phyloP scores from a whole-genome alignment of 2,797 vertebrate genomes.

The Typhlichthys subterraneus region DNA sequence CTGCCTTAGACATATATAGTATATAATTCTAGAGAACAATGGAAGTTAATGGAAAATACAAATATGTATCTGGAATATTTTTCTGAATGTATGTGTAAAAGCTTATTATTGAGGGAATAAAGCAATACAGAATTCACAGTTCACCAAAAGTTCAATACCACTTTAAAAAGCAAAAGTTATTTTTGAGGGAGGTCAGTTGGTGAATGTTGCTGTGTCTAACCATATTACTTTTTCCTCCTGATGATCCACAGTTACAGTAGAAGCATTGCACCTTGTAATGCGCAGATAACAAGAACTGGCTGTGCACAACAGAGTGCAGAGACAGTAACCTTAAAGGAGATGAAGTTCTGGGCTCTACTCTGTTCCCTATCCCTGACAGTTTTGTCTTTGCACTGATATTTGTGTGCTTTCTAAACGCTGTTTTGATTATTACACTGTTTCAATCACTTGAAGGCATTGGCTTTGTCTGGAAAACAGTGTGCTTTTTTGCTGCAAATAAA shows the following conservation, averaged over 20 bases:
- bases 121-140: background rate
- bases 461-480: background rate
- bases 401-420: background rate
- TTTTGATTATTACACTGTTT: background rate
- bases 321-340: too few species aligned
- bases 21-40: too few species aligned
- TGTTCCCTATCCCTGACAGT: background rate
- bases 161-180: conserved; percentile 34
- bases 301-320: too few species aligned
- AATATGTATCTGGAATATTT: too few species aligned
- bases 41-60: too few species aligned
- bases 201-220: conserved; percentile 4
- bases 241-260: conserved; percentile 17
- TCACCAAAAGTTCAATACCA: too few species aligned
- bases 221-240: background rate
- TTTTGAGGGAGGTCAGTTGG: conserved; percentile 28
- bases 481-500: background rate
- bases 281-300: background rate
- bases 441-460: background rate
- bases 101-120: conserved; percentile 8
- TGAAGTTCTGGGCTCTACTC: background rate
- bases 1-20: too few species aligned
- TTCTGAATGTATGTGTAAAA: too few species aligned
- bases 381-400: background rate
- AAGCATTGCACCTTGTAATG: conserved; percentile 30